These are phyloP conservation scores for Glossophaga mutica DNA, from an alignment of 2,797 vertebrate species.

Conservation along the genomic window DNA sequence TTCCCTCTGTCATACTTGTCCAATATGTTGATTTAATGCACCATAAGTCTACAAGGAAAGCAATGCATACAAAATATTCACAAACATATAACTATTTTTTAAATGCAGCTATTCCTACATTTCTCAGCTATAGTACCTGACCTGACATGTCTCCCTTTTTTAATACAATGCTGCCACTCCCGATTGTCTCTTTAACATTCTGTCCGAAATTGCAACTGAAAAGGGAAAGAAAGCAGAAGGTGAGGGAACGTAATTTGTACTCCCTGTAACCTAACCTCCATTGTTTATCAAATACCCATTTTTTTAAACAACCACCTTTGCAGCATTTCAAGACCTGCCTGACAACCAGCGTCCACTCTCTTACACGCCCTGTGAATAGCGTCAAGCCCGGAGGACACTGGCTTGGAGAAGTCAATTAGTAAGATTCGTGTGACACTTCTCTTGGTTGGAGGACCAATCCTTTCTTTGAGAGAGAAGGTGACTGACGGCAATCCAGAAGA, in stretches of 20 bases:
- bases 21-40: conserved; percentile 28
- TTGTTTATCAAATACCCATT: background rate
- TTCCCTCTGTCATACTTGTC: background rate
- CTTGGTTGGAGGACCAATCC: background rate
- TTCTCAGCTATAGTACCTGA: background rate
- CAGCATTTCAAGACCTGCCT: background rate
- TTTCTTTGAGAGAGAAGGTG: background rate
- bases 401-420: background rate
- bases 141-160: background rate
- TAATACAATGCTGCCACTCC: background rate
- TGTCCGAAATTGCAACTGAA: background rate
- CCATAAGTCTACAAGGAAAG: conserved; percentile 18
- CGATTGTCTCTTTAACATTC: background rate
- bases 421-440: background rate
- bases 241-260: background rate
- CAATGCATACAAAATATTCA: background rate
- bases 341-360: background rate
- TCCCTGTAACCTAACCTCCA: background rate
- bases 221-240: background rate
- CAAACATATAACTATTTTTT: background rate
- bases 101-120: background rate
- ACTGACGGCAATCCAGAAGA: background rate
- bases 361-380: background rate
- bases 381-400: background rate
- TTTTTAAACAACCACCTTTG: background rate